Base-by-base conservation (phyloP, 2,888 invertebrate genomes). In the Carabus problematicus region DNA sequence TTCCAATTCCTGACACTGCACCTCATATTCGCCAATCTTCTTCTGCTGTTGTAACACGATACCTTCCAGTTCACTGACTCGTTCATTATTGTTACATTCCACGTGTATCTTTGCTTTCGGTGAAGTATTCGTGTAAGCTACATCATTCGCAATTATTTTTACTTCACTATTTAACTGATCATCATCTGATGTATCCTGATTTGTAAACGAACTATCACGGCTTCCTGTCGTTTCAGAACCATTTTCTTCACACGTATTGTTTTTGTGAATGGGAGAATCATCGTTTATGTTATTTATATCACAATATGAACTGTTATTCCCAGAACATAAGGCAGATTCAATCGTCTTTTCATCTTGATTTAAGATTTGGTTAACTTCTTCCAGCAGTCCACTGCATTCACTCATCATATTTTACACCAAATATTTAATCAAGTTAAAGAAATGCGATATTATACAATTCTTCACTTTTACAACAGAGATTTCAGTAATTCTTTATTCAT, bases 1-100 rank as follows among this genome's bases (percentile, higher is more conserved):
- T 64, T 76, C 77, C 18, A 78, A 72, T 43, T 72, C 58, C 69
- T 69, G 74, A 19, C 75, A 72, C 66, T 64, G 72, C 12, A 71
- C 70, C 43, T 61, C 68, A 29, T 68, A 55, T 43, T 61, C 68
- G 11, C 54, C 43, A 14, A 61, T 49, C 54, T 61, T 68, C 29
- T 61, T 68, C 14, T 55, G 58, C 54, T 68, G 60, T 14, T 61
- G 68, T 16, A 55, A 42, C 9, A 68, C 39, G n/a, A 68, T 52
- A 9, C 11, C 19, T 61, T 68, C 54, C 29, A 68, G 39, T 19
- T 68, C 66, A 40, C 12, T 45, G 19, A 64, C 18, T 4, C 54
- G 52, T 42, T 64, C 55, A 42, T 40, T 47, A 41, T 41, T 47
- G 39, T 63, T 49, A 39, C 18, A 18, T 12, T 61, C 49, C 6